Evolutionary conservation across 2,888 invertebrate genomes (phyloP), one percentile per base, ranked within the genome.

Genomic region (Dicyrtomina minuta): DNA sequence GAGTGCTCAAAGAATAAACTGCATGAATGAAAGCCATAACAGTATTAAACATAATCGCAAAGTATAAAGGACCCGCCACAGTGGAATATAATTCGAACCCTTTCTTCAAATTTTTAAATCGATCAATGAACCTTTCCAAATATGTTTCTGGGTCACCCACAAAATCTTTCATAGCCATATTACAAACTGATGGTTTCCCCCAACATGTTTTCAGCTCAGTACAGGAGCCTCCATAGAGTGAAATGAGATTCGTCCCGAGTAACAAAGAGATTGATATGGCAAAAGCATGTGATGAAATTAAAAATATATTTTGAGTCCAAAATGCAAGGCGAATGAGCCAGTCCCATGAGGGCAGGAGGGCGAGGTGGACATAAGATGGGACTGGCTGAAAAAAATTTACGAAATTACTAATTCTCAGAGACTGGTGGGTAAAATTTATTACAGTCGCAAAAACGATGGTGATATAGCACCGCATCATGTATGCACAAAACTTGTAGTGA

Each of bases 21-120:
- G 66, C 12, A 58, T 56, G 66, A 26, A 66, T 39, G 2, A 66
- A 53, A 10, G 66, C 56, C n/a, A 56, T 41, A 10, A 66, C 51
- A 3, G 20, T n/a, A 17, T 26, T 44, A 13, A 56, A 26, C 22
- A 66, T 24, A 2, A 44, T n/a, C 6, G 55, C 22, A 43, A 66
- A 56, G 2, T 27, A 6, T 10, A 66, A 5, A 5, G 66, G 66
- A 17, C 66, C 66, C 15, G 58, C 56, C 5, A 66, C 58, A 5
- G n/a, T 24, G 15, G 39, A 22, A 39, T 6, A 66, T 1, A 41
- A 6, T 6, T 15, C 43, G 26, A 58, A 66, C 4, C 24, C 66
- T 26, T 43, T 27, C 58, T 66, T 66, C 26, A 66, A 33, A 5
- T 24, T 26, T 22, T 55, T 66, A 26, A 66, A 66, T 41, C 58